Evolutionary conservation across 1,140 invertebrate species (phyloP), one percentile per base, ranked within the genome.

Genomic region (Oedothorax gibbosus): DNA sequence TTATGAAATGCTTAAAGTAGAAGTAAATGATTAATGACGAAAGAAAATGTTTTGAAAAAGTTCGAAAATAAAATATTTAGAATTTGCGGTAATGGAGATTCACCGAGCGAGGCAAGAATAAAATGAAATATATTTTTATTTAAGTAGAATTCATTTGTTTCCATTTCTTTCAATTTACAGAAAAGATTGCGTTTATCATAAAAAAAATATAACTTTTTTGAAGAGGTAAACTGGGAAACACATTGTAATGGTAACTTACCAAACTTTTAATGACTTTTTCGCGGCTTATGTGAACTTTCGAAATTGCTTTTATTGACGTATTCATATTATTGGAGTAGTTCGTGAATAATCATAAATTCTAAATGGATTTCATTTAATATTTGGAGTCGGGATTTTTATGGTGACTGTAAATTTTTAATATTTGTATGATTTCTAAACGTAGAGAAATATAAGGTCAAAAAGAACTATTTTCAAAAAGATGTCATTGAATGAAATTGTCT

Each of bases 281-380:
- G 8, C 7, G 49, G 75, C 15, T 51, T 77, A 64, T 51, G 35
- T 21, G 49, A 21, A 65, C 57, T 35, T 51, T 64, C 53, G 15
- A 77, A 77, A 77, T 77, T 77, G 75, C 75, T 77, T 77, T 65
- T 49, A 77, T 77, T 77, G 60, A 65, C 65, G 49, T 64, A 77
- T 65, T 54, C 57, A 64, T 64, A 14, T 18, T 18, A 7, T 35
- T 2, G 60, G 35, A 14, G 3, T 15, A 57, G 72, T 35, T 7
- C 20, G 56, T 57, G 72, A 75, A 75, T 75, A 53, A 75, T 75
- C 72, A 56, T 75, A 75, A 75, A 75, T 35, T 75, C 72, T 57
- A 57, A 75, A 75, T 75, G 72, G 72, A 75, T 60, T 57, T 18
- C 14, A 14, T 14, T 75, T 57, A n/a, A 75, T 21, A 57, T 57